Base-by-base conservation (phyloP, 2,888 invertebrate genomes). In the Nemoura dubitans region DNA sequence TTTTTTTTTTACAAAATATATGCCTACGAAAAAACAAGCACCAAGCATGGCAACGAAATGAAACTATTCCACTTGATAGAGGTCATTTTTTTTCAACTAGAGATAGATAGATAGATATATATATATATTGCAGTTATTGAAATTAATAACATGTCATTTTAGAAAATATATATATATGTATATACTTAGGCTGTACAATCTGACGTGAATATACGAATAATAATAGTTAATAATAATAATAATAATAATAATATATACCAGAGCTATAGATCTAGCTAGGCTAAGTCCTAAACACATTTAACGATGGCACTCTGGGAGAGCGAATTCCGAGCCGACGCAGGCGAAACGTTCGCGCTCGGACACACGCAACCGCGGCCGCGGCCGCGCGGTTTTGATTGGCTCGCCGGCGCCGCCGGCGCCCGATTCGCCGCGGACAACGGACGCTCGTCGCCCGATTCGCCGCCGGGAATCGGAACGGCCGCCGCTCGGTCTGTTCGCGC, bases 111-210 rank as follows among this genome's bases (percentile, higher is more conserved):
- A 59, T 59, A 59, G 59, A 59, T 59, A 59, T 59, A 59, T 59
- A 27, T 84, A 84, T 84, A 84, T 84, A 84, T 84, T 84, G 84
- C 84, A 87, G 86, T 87, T 86, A 87, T 78, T 87, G 87, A 87
- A 87, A 88, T 87, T 87, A 87, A 88, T 87, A 87, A 86, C 86
- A 86, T 87, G 86, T 84, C 84, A 84, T 76, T 86, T 88, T 87
- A 88, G 88, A 88, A 88, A 88, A 88, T 87, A 88, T 88, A 88
- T 87, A 83, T 85, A 86, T 85, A 36, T 87, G 86, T 87, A 87
- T 59, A 80, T 87, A 87, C 76, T 86, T 29, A 83, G 76, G 86
- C 82, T 88, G 85, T 87, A 88, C 87, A 88, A 86, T 86, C 83
- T 86, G 80, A 82, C 86, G 87, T 86, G 87, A 21, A 85, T 87